A percentile compares a stretch with the other conserved stretches of the same genome.
phyloP scores from a whole-genome alignment of 2,113 vertebrate genomes.

The Dipodomys ordii region DNA sequence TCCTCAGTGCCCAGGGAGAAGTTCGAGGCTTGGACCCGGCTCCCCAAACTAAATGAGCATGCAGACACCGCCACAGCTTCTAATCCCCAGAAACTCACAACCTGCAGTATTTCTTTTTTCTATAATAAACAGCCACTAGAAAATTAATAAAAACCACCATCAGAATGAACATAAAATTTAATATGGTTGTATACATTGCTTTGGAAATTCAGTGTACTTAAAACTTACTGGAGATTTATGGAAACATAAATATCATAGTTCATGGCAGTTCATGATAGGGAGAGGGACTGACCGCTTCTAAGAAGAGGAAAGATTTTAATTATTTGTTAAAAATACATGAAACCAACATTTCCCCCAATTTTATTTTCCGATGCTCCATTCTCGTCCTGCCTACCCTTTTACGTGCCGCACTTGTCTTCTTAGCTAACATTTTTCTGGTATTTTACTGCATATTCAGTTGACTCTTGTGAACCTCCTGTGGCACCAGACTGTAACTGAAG shows the following conservation, averaged over 20 bases:
- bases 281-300: not conserved
- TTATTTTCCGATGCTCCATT: not conserved
- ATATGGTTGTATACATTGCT: not conserved
- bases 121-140: not conserved
- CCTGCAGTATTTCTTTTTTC: not conserved
- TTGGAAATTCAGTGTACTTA: not conserved
- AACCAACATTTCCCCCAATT: not conserved
- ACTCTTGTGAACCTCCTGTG: not conserved
- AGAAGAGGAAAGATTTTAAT: not conserved
- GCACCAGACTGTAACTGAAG: not conserved
- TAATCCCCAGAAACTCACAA: not conserved
- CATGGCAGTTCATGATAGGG: not conserved
- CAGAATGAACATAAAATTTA: not conserved
- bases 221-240: not conserved
- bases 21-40: not conserved
- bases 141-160: constrained; percentile 18
- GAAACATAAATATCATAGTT: not conserved
- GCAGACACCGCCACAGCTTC: not conserved
- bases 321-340: not conserved
- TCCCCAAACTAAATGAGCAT: constrained; percentile 41
- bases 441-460: not conserved
- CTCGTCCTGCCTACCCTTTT: not conserved
- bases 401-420: not conserved
- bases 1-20: constrained; percentile 20
- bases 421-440: not conserved